These are phyloP conservation scores for Sitobion miscanthi DNA, from an alignment of 1,140 invertebrate species.

Conservation along the genomic window DNA sequence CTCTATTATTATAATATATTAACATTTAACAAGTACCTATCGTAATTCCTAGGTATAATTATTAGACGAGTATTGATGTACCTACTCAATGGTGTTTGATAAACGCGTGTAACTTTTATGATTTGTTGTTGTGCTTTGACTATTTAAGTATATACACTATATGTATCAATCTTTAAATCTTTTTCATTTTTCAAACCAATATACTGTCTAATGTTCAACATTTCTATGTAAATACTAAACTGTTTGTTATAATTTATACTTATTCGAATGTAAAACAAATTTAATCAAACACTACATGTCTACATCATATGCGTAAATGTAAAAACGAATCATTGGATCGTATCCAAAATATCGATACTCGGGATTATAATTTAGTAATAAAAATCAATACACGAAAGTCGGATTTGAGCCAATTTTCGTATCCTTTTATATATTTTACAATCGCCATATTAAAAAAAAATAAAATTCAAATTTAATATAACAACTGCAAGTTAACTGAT, in stretches of 20 bases:
- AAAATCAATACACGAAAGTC: constrained; percentile 10
- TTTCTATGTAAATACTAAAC: neutral
- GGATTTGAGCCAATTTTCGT: constrained; percentile 1
- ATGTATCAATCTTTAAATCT: neutral
- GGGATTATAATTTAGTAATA: constrained; percentile 16
- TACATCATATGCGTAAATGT: neutral
- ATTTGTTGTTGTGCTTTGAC: neutral
- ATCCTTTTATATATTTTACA: neutral
- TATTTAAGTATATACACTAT: neutral
- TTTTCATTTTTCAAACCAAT: neutral
- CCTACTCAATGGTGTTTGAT: neutral
- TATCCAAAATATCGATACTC: neutral
- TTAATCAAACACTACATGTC: neutral
- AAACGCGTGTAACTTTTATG: neutral
- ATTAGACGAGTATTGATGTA: neutral
- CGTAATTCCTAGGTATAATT: neutral
- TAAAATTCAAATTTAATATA: neutral
- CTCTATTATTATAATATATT: neutral
- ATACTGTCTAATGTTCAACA: neutral
- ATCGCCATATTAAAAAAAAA: neutral
- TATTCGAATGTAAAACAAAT: neutral
- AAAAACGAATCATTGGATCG: neutral
- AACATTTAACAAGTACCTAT: too few relatives aligned
- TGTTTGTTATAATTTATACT: constrained; percentile 12
- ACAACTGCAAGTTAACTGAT: neutral